Conservation (phyloP, 2,888 invertebrate species). For the Acanthosepion esculentum region DNA sequence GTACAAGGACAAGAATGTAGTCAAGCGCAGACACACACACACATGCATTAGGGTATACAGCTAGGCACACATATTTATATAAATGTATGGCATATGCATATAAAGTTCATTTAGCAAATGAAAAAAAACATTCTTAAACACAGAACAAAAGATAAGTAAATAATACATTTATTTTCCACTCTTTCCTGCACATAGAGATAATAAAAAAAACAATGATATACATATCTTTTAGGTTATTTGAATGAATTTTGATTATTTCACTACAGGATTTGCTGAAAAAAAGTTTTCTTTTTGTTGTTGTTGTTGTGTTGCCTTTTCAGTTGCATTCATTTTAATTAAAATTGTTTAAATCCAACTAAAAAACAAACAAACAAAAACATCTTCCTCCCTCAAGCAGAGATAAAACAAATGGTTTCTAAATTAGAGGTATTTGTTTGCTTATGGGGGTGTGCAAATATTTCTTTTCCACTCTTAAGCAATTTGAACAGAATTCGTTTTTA, state of each 20-base stretch:
- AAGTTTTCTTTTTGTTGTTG: background rate
- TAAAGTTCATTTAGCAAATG: background rate
- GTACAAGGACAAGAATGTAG: background rate
- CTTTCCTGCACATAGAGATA: background rate
- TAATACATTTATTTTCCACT: too few relatives aligned
- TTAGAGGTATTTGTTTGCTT: background rate
- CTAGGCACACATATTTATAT: background rate
- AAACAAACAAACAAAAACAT: background rate
- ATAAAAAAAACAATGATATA: background rate
- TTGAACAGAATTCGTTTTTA: background rate
- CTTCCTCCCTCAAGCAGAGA: background rate
- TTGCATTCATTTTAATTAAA: background rate
- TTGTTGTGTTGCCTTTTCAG: background rate
- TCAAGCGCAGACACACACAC: background rate
- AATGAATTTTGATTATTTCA: background rate
- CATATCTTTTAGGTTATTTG: background rate
- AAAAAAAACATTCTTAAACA: too few relatives aligned
- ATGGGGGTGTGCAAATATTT: background rate
- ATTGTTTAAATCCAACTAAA: background rate
- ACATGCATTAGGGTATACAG: background rate
- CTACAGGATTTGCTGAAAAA: background rate
- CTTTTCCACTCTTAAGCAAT: background rate
- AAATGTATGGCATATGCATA: too few relatives aligned
- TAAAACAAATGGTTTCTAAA: background rate
- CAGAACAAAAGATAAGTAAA: too few relatives aligned